These are phyloP conservation scores for Poecilia wingei DNA, from an alignment of 2,797 vertebrate genomes.

Conservation along the genomic window DNA sequence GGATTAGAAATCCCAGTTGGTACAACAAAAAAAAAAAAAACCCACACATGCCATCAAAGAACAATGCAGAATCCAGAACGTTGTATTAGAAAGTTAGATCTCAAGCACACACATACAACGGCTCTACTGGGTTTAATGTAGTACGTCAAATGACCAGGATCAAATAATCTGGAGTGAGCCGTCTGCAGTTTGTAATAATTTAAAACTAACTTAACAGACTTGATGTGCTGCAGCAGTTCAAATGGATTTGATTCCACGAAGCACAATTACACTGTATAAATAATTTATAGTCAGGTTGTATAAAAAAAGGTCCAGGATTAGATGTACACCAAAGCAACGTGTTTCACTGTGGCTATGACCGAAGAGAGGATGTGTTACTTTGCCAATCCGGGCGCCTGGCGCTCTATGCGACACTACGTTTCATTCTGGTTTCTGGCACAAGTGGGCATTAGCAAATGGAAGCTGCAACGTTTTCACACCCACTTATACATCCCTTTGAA, in stretches of 20 bases:
- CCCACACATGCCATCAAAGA: background rate
- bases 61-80: background rate
- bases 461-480: slow-evolving; percentile 64
- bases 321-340: background rate
- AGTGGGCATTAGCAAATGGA: slow-evolving; percentile 87
- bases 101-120: background rate
- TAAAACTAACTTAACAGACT: background rate
- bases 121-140: background rate
- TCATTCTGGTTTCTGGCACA: slow-evolving; percentile 73
- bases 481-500: slow-evolving; percentile 63
- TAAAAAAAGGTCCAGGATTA: background rate
- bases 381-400: slow-evolving; percentile 27
- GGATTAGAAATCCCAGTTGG: background rate
- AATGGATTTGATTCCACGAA: background rate
- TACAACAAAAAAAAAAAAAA: background rate
- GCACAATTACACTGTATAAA: background rate
- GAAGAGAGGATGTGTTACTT: slow-evolving; percentile 26
- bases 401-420: slow-evolving; percentile 53
- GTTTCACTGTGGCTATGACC: background rate
- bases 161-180: background rate
- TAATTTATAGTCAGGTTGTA: background rate
- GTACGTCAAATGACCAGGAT: background rate
- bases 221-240: background rate
- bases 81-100: background rate
- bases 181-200: background rate